A percentile compares a stretch with the other conserved stretches of the same genome.
These are phyloP conservation scores for Agrotis ipsilon DNA, from an alignment of 2,888 invertebrate species.

Conservation along the genomic window DNA sequence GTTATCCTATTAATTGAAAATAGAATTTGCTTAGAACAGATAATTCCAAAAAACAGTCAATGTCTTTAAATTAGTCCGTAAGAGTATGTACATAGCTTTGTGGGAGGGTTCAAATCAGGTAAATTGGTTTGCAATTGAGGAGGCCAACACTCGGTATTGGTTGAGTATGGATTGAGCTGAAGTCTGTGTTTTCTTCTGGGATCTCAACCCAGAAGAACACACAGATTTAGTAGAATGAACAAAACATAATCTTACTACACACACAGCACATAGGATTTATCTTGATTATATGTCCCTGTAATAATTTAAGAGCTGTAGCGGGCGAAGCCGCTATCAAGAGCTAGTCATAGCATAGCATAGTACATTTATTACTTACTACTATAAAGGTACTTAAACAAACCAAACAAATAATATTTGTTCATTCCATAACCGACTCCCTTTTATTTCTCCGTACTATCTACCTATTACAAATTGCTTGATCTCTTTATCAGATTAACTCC, in stretches of 20 bases:
- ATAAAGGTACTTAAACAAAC: constrained; percentile 27
- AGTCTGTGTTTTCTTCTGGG: no score
- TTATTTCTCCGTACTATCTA: constrained; percentile 38
- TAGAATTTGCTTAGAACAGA: background rate
- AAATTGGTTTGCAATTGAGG: background rate
- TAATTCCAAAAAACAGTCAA: background rate
- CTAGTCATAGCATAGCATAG: no score
- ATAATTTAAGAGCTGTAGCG: no score
- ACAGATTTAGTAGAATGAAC: background rate
- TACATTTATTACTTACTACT: background rate
- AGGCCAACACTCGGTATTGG: background rate
- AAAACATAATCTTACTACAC: background rate
- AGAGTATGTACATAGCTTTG: no score
- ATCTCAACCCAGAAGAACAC: background rate
- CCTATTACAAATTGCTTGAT: constrained; percentile 51
- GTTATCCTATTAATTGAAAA: background rate
- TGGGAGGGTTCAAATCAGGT: background rate
- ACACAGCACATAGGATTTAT: no score
- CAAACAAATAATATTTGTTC: constrained; percentile 29
- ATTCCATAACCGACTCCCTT: constrained; percentile 42
- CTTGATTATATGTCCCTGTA: no score
- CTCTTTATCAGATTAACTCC: constrained; percentile 42
- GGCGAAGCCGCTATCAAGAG: no score
- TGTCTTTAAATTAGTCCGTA: no score
- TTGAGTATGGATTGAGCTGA: no score